A percentile compares a stretch with the other conserved stretches of the same genome.
Conservation (phyloP, 2,113 vertebrate genomes). For the Melanerpes aurifrons region DNA sequence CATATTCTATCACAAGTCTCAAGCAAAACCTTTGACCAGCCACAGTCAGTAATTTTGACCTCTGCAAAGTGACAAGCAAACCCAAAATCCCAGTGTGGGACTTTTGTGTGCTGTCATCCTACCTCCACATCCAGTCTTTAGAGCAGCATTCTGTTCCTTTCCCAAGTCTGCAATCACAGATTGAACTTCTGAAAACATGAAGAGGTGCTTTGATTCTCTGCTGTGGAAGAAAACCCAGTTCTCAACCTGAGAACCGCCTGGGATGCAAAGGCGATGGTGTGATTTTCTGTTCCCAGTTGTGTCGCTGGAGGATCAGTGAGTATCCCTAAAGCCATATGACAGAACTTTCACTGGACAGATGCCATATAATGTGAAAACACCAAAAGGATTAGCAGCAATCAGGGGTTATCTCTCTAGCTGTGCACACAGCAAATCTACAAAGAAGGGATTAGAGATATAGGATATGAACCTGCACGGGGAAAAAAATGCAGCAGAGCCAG, state of each 20-base stretch:
- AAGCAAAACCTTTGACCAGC: not conserved
- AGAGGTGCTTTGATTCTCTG: not conserved
- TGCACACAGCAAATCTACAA: not conserved
- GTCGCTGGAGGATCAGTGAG: not conserved
- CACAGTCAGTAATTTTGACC: not conserved
- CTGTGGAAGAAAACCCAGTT: not conserved
- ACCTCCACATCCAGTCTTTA: not conserved
- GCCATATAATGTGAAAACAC: conserved; percentile 26
- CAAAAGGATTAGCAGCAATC: conserved; percentile 52
- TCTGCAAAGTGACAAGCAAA: not conserved
- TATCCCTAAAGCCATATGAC: not conserved
- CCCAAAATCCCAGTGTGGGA: not conserved
- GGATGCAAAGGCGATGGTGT: not conserved
- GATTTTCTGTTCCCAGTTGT: not conserved
- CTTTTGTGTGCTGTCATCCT: not conserved
- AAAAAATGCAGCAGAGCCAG: not conserved
- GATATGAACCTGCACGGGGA: not conserved
- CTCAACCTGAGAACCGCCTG: not conserved
- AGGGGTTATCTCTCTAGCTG: conserved; percentile 7
- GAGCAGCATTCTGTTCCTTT: not conserved
- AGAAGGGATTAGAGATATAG: conserved; percentile 18
- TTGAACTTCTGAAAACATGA: not conserved
- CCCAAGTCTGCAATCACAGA: not conserved
- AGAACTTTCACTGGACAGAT: conserved; percentile 44
- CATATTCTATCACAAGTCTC: not conserved